Evolutionary conservation across 2,797 vertebrate species (phyloP).

Genomic region (Cuniculus paca): DNA sequence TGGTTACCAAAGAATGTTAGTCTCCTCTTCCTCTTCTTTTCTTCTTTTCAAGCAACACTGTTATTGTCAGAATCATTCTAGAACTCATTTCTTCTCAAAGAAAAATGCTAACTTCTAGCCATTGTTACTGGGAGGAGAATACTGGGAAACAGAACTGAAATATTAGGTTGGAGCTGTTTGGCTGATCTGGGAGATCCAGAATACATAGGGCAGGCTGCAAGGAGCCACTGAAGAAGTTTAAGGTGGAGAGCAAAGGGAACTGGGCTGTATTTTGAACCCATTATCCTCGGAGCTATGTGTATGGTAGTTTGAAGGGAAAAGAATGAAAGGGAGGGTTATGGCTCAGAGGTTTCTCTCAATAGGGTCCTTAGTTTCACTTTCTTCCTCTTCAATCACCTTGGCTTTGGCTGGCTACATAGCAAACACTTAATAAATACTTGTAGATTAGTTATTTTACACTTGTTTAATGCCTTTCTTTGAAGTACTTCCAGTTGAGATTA

Average conservation of each 20-base stretch:
- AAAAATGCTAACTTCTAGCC: neutral
- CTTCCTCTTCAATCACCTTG: conserved; percentile 65
- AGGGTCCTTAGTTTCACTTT: neutral
- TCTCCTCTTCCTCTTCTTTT: too few relatives aligned
- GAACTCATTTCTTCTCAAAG: neutral
- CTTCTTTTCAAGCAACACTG: too few relatives aligned
- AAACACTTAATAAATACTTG: conserved; percentile 83
- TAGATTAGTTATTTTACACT: conserved; percentile 85
- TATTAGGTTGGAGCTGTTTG: neutral
- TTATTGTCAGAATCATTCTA: neutral
- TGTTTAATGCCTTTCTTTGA: conserved; percentile 82
- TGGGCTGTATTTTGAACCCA: neutral
- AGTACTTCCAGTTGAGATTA: conserved; percentile 83
- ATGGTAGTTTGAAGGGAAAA: neutral
- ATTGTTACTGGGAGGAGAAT: neutral
- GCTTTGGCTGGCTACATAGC: conserved; percentile 69
- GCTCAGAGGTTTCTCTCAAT: neutral
- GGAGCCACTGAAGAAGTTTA: neutral
- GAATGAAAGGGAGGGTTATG: neutral
- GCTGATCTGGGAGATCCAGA: neutral
- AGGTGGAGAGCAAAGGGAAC: neutral
- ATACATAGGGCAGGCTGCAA: neutral
- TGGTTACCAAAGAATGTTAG: too few relatives aligned
- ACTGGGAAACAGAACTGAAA: neutral
- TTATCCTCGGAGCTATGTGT: neutral